Percentiles rank a stretch among this genome's conserved stretches.
These are phyloP conservation scores for Ligdia adustata DNA, from an alignment of 2,888 invertebrate genomes.

Conservation along the genomic window DNA sequence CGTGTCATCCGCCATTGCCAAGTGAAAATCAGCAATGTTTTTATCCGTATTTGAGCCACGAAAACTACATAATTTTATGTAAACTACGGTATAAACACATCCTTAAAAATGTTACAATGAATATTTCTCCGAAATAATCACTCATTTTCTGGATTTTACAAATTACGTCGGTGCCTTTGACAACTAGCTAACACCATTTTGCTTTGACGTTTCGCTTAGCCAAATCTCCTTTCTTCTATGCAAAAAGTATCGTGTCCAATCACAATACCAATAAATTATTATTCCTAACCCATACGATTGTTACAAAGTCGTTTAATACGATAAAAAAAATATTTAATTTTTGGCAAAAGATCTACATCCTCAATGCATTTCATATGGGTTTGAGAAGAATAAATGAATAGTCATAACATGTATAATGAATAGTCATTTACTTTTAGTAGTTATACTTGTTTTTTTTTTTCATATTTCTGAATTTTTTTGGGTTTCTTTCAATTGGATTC, in stretches of 20 bases:
- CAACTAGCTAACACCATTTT: slow-evolving; percentile 77
- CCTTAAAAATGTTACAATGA: slow-evolving; percentile 54
- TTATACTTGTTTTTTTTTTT: too few species aligned
- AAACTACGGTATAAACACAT: slow-evolving; percentile 62
- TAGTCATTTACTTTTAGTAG: too few species aligned
- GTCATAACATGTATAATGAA: too few species aligned
- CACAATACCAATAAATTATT: slow-evolving; percentile 52
- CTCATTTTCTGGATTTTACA: slow-evolving; percentile 64
- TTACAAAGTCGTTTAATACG: slow-evolving; percentile 21
- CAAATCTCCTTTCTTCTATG: slow-evolving; percentile 45
- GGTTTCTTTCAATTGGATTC: too few species aligned
- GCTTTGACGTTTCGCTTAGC: slow-evolving; percentile 76
- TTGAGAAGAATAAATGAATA: too few species aligned
- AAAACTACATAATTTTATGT: slow-evolving; percentile 47
- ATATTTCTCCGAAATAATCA: slow-evolving; percentile 65
- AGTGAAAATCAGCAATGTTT: slow-evolving; percentile 61
- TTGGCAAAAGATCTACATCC: slow-evolving; percentile 1
- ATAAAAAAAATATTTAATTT: slow-evolving; percentile 43
- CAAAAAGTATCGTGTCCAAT: slow-evolving; percentile 56
- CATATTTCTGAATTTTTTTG: too few species aligned
- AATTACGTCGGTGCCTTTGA: slow-evolving; percentile 78
- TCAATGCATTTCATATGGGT: background rate
- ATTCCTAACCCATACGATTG: slow-evolving; percentile 20
- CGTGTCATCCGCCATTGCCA: slow-evolving; percentile 84
- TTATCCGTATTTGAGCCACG: slow-evolving; percentile 60